phyloP scores from a whole-genome alignment of 2,797 vertebrate genomes.

The Scolopax rusticola region DNA sequence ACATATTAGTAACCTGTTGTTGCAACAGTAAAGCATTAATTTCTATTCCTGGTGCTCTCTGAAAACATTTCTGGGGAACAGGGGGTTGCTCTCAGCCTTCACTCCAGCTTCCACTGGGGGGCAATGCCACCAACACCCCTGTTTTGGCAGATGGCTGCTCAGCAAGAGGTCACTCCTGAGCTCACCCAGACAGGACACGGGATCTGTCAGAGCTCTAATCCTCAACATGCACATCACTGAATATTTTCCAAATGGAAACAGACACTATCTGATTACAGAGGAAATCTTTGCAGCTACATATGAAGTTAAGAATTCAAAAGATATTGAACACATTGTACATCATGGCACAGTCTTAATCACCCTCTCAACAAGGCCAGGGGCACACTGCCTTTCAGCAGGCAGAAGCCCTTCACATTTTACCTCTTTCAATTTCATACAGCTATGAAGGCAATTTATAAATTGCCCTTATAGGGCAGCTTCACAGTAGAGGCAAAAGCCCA shows the following conservation, averaged over 20 bases:
- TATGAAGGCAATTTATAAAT: not conserved
- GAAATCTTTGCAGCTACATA: not conserved
- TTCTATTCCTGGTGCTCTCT: not conserved
- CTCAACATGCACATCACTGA: not conserved
- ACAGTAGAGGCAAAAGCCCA: not conserved
- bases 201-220: not conserved
- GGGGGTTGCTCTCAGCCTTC: not conserved
- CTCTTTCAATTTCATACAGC: not conserved
- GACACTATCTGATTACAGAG: not conserved
- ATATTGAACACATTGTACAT: not conserved
- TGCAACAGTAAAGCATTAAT: not conserved
- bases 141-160: not conserved
- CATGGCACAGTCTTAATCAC: not conserved
- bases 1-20: not conserved
- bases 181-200: not conserved
- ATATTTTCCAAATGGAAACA: not conserved
- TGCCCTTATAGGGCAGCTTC: not conserved
- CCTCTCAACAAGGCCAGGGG: fast-evolving
- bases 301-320: not conserved
- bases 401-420: not conserved
- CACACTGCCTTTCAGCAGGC: fast-evolving
- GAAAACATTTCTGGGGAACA: not conserved
- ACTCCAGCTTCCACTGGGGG: not conserved
- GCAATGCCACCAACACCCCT: not conserved
- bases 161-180: not conserved